Evolutionary conservation across 2,888 invertebrate species (phyloP), one percentile per base, ranked within the genome.

Genomic region (Leucania comma): DNA sequence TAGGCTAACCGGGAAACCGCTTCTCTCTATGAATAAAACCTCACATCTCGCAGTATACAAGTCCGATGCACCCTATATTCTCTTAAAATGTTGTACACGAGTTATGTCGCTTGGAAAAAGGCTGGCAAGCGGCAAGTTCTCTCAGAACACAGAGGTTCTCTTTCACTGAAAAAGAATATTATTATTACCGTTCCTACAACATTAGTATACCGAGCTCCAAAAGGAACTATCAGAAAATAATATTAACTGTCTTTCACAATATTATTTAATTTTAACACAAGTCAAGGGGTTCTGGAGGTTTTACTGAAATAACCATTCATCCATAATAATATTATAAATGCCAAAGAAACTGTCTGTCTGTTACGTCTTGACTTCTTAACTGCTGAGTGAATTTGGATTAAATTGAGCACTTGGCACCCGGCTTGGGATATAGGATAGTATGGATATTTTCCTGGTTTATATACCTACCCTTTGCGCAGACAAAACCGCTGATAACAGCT

Each of bases 1-100:
- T 53, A 57, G 10, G 10, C 63, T 72, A 46, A 54, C 20, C 61
- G 50, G 46, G 61, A 78, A 73, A 59, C 42, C 38, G 42, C 29
- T 22, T 32, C 53, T 48, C 20, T 58, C 35, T 56, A 48, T 61
- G 50, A 51, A 62, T 54, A 6, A 48, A 56, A 53, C 65, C 38
- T 35, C n/a, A 46, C 56, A 62, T 60, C 50, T 60, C 48, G 60
- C 22, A 59, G 29, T 26, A 60, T 38, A 66, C 50, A 58, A 35
- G 58, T 56, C 58, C 67, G 60, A 72, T 72, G 62, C 68, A 64
- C 29, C 9, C 38, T 14, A 26, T 54, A 57, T 54, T 3, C 51
- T 57, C 61, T 46, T 46, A 29, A 51, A 58, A 54, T 74, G 53
- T 60, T 51, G 32, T 65, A 60, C 50, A 58, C 32, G 10, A 67